Base-by-base conservation (phyloP, 2,888 invertebrate genomes). In the Phyllotreta cruciferae region DNA sequence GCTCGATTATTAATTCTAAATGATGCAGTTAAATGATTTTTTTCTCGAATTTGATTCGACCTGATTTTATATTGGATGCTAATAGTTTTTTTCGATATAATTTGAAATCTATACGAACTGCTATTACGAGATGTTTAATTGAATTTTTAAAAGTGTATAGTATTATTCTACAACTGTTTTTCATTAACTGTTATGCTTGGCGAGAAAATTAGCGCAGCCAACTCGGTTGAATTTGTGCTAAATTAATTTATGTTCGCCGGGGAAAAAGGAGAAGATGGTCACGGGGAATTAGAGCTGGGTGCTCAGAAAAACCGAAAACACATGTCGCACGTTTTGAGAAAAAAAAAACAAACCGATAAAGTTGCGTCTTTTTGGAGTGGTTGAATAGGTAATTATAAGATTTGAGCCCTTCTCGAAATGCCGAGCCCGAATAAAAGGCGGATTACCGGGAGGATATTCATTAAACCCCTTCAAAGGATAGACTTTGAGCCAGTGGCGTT, bases 361-460 rank as follows among this genome's bases (percentile, higher is more conserved):
- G 4, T 56, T 11, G 50, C 47, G 58, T 58, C 41, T 58, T 47
- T 57, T 41, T 58, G 35, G 63, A 64, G 49, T 39, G 50, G 13
- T n/a, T 64, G 70, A 68, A 70, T 66, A 66, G 66, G 69, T 73
- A 74, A 74, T 74, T 74, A 72, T 71, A 65, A 69, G 67, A 64
- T 67, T 69, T 63, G 34, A 37, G 61, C 66, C 67, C 66, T 67
- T 70, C 62, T 61, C 45, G 58, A 49, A 70, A 66, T 55, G 57
- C 52, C 14, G 47, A 58, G 50, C 64, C 61, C 72, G 76, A 75
- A 75, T 75, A 77, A 77, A 74, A 71, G 75, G 71, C 71, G 76
- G 78, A 77, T 76, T 77, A 78, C 65, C 69, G 70, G 58, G 70
- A 70, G 64, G 73, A 73, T 73, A 75, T 77, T 77, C 76, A 77